phyloP scores from a whole-genome alignment of 1,140 invertebrate species.

The Nymphalis io region DNA sequence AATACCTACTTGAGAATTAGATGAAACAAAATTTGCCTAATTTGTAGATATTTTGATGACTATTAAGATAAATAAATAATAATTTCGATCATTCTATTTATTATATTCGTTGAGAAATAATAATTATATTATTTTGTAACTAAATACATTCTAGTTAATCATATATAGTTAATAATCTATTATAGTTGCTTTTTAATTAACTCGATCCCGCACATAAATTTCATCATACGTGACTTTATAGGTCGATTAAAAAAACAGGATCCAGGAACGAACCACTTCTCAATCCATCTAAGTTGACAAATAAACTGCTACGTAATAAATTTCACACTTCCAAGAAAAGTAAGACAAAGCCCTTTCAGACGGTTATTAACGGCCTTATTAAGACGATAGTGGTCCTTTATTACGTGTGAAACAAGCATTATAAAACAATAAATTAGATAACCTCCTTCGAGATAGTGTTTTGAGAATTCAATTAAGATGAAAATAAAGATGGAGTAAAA shows the following conservation, averaged over 20 bases:
- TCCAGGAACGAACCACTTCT: not conserved
- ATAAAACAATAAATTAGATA: conserved; percentile 39
- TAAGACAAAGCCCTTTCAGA: conserved; percentile 34
- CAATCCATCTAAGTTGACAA: not conserved
- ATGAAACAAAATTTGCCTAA: not conserved
- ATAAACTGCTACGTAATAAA: not conserved
- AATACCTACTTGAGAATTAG: not conserved
- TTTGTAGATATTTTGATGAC: no score
- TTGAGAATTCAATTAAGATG: conserved; percentile 19
- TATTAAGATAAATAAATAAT: no score
- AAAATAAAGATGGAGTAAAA: not conserved
- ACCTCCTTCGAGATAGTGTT: conserved; percentile 18
- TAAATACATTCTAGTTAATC: no score
- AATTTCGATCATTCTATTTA: no score
- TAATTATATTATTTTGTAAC: no score
- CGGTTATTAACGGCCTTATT: conserved; percentile 36
- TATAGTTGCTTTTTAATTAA: no score
- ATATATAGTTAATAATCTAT: no score
- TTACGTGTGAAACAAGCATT: conserved; percentile 38
- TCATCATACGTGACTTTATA: not conserved
- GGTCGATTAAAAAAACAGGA: not conserved
- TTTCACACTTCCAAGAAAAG: conserved; percentile 17
- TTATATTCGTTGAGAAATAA: no score
- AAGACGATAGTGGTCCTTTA: conserved; percentile 33
- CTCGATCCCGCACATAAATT: no score